These are phyloP conservation scores for Pomatostomus ruficeps DNA, from an alignment of 2,113 vertebrate genomes.

Conservation along the genomic window DNA sequence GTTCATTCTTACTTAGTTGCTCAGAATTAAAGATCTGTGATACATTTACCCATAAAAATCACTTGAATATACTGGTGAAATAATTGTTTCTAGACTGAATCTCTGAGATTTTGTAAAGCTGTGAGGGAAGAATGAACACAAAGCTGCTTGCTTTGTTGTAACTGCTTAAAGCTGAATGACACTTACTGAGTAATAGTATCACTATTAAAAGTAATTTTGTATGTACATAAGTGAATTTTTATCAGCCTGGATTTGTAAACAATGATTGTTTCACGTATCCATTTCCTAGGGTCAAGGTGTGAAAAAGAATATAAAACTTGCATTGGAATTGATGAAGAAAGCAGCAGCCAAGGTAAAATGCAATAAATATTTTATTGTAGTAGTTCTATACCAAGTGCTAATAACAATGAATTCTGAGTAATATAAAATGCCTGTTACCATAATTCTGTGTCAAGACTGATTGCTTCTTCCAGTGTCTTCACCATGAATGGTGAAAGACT, in stretches of 20 bases:
- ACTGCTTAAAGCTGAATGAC: not conserved
- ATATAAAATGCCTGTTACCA: not conserved
- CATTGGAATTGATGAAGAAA: slow-evolving; percentile 84
- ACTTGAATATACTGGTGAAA: not conserved
- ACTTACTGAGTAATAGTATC: not conserved
- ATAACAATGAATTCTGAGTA: not conserved
- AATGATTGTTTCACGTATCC: not conserved
- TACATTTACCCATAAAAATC: not conserved
- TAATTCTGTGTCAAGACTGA: not conserved
- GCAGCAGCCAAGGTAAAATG: slow-evolving; percentile 83
- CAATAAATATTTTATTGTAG: not conserved
- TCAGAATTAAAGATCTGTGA: not conserved
- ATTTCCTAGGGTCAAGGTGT: slow-evolving; percentile 84
- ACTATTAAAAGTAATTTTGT: not conserved
- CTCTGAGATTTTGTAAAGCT: not conserved
- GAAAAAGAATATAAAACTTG: slow-evolving; percentile 82
- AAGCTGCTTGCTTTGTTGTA: not conserved
- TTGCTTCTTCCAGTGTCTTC: not conserved
- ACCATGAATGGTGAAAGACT: not conserved
- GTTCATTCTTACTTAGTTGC: not conserved
- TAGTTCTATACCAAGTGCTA: not conserved
- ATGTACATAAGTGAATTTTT: not conserved
- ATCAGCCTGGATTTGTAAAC: not conserved
- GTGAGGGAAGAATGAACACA: not conserved
- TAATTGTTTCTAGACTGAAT: not conserved